A percentile compares a stretch with the other conserved stretches of the same genome.
These are phyloP conservation scores for Platyrinchus mystaceus DNA, from an alignment of 2,797 vertebrate genomes.

Conservation along the genomic window DNA sequence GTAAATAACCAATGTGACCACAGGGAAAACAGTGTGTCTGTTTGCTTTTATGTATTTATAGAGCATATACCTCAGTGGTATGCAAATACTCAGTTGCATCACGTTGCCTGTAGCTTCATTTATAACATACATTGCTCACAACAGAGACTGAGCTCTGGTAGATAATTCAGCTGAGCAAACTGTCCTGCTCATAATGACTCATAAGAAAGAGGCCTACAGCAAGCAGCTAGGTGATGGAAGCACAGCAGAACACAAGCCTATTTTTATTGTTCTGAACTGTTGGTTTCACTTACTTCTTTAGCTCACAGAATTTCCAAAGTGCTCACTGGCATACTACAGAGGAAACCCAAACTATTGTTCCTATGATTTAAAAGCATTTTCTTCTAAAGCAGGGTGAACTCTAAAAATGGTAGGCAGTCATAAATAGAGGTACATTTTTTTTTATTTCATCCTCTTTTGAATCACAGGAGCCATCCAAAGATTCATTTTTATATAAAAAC, in stretches of 20 bases:
- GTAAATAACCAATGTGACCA: background rate
- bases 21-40: background rate
- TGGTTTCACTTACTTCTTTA: background rate
- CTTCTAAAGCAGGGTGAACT: background rate
- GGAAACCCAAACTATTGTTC: background rate
- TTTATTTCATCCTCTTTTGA: background rate
- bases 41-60: constrained; percentile 30
- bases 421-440: background rate
- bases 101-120: background rate
- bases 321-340: background rate
- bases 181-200: background rate
- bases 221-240: background rate
- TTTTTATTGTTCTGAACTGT: background rate
- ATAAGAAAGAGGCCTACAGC: background rate
- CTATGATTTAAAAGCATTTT: background rate
- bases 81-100: constrained; percentile 23
- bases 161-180: constrained; percentile 19
- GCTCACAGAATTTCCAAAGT: background rate
- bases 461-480: background rate
- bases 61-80: background rate
- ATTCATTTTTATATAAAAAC: background rate
- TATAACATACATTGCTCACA: background rate
- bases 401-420: background rate
- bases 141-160: background rate
- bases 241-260: background rate